Base-by-base conservation (phyloP, 2,888 invertebrate genomes). In the Idaea aversata region DNA sequence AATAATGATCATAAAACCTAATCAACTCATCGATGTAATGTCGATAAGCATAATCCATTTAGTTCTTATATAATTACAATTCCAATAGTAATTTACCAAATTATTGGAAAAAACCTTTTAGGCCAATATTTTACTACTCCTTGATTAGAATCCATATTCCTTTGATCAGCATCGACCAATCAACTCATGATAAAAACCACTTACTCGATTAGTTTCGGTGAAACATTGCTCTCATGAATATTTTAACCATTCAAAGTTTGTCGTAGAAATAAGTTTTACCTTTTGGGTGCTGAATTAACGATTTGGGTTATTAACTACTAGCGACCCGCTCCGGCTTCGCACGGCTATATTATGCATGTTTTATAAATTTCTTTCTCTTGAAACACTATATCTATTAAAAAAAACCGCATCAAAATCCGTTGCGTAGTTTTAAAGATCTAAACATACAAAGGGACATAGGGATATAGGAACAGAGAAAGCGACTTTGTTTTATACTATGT, bases 121-220 rank as follows among this genome's bases (percentile, higher is more conserved):
- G 59, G 25, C 57, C 60, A 68, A 68, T 65, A 70, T 67, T 67
- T 67, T 67, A 67, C 64, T 65, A 59, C 25, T 34, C 34, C 6
- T 60, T 61, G 69, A 63, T 61, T 35, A 10, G 58, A 65, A 62
- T 63, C 63, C 64, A 63, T 67, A 65, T 69, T 70, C 62, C 57
- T 71, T 70, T 75, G 74, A 76, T 73, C 72, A 65, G 7, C 59
- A 63, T 73, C 67, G 65, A 74, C 65, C 72, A 77, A 77, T 74
- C 71, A 70, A 75, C 75, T 78, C 65, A 77, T 75, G 70, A 77
- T 73, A 75, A 67, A 76, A 82, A 79, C 72, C 84, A 84, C 83
- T 84, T 71, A 75, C 73, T 71, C 73, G 77, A 83, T 84, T 80
- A 75, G 69, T 73, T 75, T 69, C 66, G 63, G 72, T 66, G 58